phyloP scores from a whole-genome alignment of 1,140 invertebrate species.

The Wasmannia auropunctata region DNA sequence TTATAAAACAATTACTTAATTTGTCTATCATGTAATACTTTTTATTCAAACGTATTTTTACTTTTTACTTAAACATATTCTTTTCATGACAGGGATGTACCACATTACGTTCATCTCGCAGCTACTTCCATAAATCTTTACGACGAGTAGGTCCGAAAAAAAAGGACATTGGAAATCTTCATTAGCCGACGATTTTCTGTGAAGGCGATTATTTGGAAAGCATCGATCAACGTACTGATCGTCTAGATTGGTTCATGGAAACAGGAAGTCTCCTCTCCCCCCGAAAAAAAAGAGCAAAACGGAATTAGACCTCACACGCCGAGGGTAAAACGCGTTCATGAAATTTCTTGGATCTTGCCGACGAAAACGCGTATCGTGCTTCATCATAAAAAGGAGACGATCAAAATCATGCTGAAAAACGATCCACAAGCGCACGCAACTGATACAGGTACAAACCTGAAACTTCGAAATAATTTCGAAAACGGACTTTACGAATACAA shows the following conservation, averaged over 20 bases:
- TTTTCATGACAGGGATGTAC: neutral
- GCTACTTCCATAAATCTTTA: neutral
- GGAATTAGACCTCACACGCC: slow-evolving; percentile 54
- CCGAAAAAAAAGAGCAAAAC: neutral
- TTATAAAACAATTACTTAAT: neutral
- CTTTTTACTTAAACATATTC: neutral
- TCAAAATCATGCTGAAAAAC: neutral
- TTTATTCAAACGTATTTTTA: neutral
- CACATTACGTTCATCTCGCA: neutral
- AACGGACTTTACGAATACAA: neutral
- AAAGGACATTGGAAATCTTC: slow-evolving; percentile 12
- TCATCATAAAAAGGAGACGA: neutral
- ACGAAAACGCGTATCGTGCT: slow-evolving; percentile 10
- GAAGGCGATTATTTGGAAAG: slow-evolving; percentile 46
- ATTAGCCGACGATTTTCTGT: slow-evolving; percentile 37
- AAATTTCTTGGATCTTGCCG: slow-evolving; percentile 43
- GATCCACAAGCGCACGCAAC: neutral
- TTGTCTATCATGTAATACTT: neutral
- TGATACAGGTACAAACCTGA: neutral
- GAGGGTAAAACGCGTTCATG: slow-evolving; percentile 39
- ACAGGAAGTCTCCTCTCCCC: slow-evolving; percentile 13
- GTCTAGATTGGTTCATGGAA: slow-evolving; percentile 45
- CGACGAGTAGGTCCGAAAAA: neutral
- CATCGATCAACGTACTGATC: slow-evolving; percentile 48
- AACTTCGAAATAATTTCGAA: neutral